phyloP scores from a whole-genome alignment of 2,797 vertebrate species.

The Stomatorhinus walkeri region DNA sequence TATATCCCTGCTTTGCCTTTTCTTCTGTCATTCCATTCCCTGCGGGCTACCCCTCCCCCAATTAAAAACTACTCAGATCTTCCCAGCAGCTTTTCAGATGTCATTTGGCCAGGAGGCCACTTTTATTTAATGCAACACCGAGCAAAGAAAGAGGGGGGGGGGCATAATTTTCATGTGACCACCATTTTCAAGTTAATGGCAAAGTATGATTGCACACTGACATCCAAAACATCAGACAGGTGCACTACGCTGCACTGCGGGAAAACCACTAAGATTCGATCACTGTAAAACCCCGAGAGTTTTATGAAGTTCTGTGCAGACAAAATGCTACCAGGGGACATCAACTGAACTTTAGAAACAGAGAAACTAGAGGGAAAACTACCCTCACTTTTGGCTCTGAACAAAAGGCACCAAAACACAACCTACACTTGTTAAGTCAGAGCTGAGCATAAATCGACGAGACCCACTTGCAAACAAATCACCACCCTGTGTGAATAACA shows the following conservation, averaged over 20 bases:
- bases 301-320: neutral
- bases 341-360: neutral
- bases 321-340: neutral
- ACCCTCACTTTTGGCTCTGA: neutral
- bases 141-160: neutral
- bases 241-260: neutral
- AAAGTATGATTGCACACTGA: neutral
- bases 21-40: neutral
- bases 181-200: neutral
- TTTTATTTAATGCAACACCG: neutral
- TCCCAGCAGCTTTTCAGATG: neutral
- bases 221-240: neutral
- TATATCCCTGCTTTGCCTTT: neutral
- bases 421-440: neutral
- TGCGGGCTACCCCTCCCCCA: neutral
- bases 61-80: conserved; percentile 13
- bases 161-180: neutral
- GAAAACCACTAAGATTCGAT: neutral
- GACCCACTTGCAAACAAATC: neutral
- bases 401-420: neutral
- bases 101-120: neutral
- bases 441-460: neutral
- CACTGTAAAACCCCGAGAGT: neutral
- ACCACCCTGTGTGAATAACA: neutral
- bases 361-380: neutral